Base-by-base conservation (phyloP, 2,888 invertebrate species). In the Drosophila austrosaltans region DNA sequence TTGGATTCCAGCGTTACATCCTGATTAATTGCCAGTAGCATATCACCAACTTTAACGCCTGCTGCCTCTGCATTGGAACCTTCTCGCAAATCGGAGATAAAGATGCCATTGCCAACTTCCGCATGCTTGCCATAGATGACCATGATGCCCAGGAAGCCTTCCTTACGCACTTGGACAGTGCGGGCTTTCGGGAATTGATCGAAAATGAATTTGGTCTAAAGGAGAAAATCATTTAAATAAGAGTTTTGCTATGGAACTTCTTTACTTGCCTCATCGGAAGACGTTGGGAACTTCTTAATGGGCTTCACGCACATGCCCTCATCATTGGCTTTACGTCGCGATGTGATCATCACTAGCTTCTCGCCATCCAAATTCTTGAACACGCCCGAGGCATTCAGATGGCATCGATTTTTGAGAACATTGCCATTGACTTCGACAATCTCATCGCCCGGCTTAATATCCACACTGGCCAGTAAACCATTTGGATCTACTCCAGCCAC, bases 371-470 rank as follows among this genome's bases (percentile, higher is more conserved):
- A 94, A 60, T 97, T 96, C 93, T 98, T 98, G 92, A 99, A 99
- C 91, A 98, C 96, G 28, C 97, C 97, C 0, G 99, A 98, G 22
- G 98, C 99, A 92, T 99, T 98, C 77, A 99, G 94, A 93, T 99
- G 99, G 92, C 98, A 98, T 89, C 98, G 94, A 69, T 98, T 98
- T 92, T 97, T 96, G 59, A 99, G 93, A 16, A 98, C 97, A 72
- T 96, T 95, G 8, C 98, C 99, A 93, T 99, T 99, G 82, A 98
- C 98, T 95, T 98, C 98, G 42, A 98, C 93, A 77, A 99, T 96
- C 93, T 99, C 98, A 92, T 99, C 99, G 1, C 98, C 99, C 20
- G 98, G 95, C 91, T 95, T 95, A 40, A 99, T 94, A 6, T 96
- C 95, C 5, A 95, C 94, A 81, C 95, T 95, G 74, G 94, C 95